Conservation (phyloP, 1,140 invertebrate genomes). For the Ruditapes philippinarum region DNA sequence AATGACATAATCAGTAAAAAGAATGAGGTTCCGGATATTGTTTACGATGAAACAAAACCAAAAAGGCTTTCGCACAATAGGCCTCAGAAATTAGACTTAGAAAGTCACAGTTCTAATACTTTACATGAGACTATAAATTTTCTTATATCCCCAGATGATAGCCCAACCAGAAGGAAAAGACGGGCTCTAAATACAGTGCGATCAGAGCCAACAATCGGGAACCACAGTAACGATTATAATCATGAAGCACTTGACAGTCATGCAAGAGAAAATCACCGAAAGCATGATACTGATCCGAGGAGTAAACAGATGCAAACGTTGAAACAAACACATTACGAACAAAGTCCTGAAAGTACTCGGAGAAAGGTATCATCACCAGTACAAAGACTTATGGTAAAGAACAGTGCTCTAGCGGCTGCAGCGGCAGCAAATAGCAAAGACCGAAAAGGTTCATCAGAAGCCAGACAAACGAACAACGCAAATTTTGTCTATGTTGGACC, state of each 20-base stretch:
- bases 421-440: conserved; percentile 17
- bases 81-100: background rate
- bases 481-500: background rate
- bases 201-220: background rate
- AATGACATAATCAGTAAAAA: background rate
- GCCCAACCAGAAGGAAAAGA: background rate
- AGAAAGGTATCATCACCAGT: conserved; percentile 37
- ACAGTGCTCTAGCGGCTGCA: background rate
- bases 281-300: too few relatives aligned
- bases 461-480: background rate
- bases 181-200: background rate
- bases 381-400: conserved; percentile 40
- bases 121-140: conserved; percentile 44
- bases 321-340: background rate
- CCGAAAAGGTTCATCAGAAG: conserved; percentile 39
- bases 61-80: conserved; percentile 11
- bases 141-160: conserved; percentile 42
- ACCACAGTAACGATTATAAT: background rate
- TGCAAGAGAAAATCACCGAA: background rate
- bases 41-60: conserved; percentile 61
- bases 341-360: background rate
- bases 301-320: background rate
- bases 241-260: background rate
- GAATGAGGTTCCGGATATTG: conserved; percentile 22
- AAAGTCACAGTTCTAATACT: background rate